Percentiles rank a stretch among this genome's conserved stretches.
phyloP scores from a whole-genome alignment of 2,113 vertebrate species.

The Cyprinodon variegatus region DNA sequence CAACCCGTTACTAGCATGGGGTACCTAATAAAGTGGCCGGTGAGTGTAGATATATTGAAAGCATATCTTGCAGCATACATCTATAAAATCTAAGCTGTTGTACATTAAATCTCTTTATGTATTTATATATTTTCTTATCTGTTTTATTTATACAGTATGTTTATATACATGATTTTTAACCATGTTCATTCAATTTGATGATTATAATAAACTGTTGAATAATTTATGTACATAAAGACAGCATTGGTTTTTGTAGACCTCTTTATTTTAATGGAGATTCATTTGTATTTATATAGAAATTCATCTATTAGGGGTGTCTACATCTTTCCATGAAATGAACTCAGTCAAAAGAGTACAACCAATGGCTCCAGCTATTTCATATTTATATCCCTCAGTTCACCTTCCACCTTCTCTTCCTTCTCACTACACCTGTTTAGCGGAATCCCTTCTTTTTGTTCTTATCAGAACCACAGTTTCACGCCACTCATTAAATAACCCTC shows the following conservation, averaged over 20 bases:
- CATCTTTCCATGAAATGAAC: not conserved
- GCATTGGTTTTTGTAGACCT: not conserved
- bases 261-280: not conserved
- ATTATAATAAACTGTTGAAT: not conserved
- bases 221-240: not conserved
- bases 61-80: not conserved
- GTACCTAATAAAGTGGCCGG: too few species aligned
- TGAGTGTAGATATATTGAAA: too few species aligned
- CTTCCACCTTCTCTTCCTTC: conserved; percentile 7
- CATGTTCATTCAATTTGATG: not conserved
- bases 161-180: not conserved
- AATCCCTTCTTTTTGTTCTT: conserved; percentile 51
- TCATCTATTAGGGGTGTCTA: not conserved
- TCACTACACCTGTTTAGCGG: conserved; percentile 34
- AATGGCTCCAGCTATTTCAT: not conserved
- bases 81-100: not conserved
- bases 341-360: too few species aligned
- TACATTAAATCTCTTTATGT: too few species aligned
- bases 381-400: not conserved
- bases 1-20: too few species aligned
- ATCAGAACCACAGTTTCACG: conserved; percentile 44
- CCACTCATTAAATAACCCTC: conserved; percentile 70
- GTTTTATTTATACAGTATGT: not conserved
- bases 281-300: not conserved
- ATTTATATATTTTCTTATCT: too few species aligned